Evolutionary conservation across 1,140 invertebrate species (phyloP).

Genomic region (Nautilus pompilius): DNA sequence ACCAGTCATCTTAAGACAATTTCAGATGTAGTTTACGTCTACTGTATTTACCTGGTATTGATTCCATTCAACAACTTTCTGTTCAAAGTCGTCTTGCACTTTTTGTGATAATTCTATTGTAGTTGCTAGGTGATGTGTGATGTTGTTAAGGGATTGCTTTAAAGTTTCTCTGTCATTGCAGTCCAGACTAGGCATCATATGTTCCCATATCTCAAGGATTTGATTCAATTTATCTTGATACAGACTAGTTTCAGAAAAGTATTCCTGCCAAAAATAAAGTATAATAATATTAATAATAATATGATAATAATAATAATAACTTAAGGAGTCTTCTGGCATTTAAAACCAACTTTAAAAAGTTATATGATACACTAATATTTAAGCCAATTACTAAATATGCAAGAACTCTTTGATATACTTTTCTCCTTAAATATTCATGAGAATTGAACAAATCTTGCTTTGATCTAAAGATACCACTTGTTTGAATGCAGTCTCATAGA

Average conservation of each 20-base stretch:
- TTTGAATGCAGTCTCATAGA: too few species aligned
- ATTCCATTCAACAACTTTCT: conserved; percentile 36
- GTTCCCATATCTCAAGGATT: conserved; percentile 40
- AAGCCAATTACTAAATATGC: too few species aligned
- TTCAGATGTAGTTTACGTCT: too few species aligned
- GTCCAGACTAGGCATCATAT: conserved; percentile 41
- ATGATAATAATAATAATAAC: neutral
- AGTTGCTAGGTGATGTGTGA: conserved; percentile 35
- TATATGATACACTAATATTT: too few species aligned
- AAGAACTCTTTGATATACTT: too few species aligned
- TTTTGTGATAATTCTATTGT: conserved; percentile 32
- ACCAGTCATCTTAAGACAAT: too few species aligned
- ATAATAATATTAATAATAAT: neutral
- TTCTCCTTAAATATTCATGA: too few species aligned
- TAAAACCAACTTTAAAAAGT: too few species aligned
- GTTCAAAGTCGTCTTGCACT: conserved; percentile 32
- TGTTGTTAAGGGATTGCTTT: conserved; percentile 36
- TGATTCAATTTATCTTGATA: conserved; percentile 49
- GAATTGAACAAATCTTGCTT: too few species aligned
- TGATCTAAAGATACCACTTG: too few species aligned
- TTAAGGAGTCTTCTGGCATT: too few species aligned
- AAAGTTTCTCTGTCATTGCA: conserved; percentile 45
- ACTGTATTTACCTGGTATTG: conserved; percentile 32
- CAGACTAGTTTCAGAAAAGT: conserved; percentile 42
- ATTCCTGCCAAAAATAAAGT: conserved; percentile 32